These are phyloP conservation scores for Ibycter americanus DNA, from an alignment of 2,797 vertebrate genomes.

Conservation along the genomic window DNA sequence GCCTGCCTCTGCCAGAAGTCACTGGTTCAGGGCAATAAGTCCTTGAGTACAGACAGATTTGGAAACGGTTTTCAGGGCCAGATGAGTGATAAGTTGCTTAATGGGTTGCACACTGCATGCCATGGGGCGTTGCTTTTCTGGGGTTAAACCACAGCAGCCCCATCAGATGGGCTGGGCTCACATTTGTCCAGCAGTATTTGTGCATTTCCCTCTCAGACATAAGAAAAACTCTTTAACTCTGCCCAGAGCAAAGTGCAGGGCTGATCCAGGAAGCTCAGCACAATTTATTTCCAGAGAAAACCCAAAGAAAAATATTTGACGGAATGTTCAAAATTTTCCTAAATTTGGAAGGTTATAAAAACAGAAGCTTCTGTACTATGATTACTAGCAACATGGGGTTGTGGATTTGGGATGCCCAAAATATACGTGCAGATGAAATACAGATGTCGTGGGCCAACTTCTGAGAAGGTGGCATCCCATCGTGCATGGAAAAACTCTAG, in stretches of 20 bases:
- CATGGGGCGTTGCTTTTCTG: neutral
- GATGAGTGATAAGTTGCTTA: neutral
- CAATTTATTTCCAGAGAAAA: slow-evolving; percentile 65
- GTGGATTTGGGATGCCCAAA: slow-evolving; percentile 6
- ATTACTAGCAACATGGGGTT: slow-evolving; percentile 21
- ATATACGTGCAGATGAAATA: neutral
- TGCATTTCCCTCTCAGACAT: neutral
- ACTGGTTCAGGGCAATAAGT: neutral
- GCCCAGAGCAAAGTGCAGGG: neutral
- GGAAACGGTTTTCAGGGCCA: neutral
- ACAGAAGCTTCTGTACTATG: neutral
- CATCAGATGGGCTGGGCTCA: neutral
- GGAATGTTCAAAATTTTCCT: slow-evolving; percentile 60
- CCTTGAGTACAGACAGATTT: neutral
- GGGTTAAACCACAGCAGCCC: neutral
- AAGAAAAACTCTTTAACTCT: slow-evolving; percentile 9
- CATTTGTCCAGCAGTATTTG: neutral
- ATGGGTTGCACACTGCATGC: neutral
- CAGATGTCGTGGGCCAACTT: neutral
- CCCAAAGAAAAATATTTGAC: slow-evolving; percentile 46
- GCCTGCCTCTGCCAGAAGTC: neutral
- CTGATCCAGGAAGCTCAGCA: slow-evolving; percentile 42
- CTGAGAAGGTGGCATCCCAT: slow-evolving; percentile 14
- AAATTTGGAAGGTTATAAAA: slow-evolving; percentile 54
- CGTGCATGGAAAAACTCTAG: neutral